phyloP scores from a whole-genome alignment of 1,140 invertebrate genomes.

The Xylocopa sonorina region DNA sequence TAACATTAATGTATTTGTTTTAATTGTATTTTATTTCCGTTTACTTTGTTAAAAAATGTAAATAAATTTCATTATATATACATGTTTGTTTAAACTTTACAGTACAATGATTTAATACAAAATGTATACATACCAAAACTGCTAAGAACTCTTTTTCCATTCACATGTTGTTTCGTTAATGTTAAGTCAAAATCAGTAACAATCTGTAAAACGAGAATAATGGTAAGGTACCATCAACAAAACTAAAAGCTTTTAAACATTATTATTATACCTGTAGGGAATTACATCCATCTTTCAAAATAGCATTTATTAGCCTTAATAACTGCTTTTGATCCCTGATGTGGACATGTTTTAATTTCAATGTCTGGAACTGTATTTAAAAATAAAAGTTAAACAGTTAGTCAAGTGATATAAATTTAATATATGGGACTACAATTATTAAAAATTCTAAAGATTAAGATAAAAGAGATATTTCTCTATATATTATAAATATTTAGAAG shows the following conservation, averaged over 20 bases:
- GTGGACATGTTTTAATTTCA: constrained; percentile 55
- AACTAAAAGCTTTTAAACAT: not conserved
- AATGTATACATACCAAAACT: constrained; percentile 73
- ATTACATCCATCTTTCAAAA: constrained; percentile 39
- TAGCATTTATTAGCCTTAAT: constrained; percentile 40
- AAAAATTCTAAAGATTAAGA: too few relatives aligned
- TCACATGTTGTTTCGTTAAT: constrained; percentile 77
- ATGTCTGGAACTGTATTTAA: constrained; percentile 47
- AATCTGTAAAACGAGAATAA: constrained; percentile 60
- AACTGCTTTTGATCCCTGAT: constrained; percentile 42
- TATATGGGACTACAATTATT: too few relatives aligned
- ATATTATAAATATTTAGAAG: too few relatives aligned
- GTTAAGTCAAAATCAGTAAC: constrained; percentile 78
- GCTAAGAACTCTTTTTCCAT: constrained; percentile 66
- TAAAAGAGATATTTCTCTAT: not conserved
- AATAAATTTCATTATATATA: too few relatives aligned
- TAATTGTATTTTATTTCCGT: not conserved
- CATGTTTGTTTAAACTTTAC: too few relatives aligned
- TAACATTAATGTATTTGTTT: too few relatives aligned
- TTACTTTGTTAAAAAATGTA: too few relatives aligned
- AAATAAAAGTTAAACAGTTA: not conserved
- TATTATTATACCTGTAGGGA: constrained; percentile 54
- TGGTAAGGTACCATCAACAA: too few relatives aligned
- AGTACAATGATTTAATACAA: too few relatives aligned
- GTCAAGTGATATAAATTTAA: not conserved